Percentiles rank a stretch among this genome's conserved stretches.
These are phyloP conservation scores for Heterochromis multidens DNA, from an alignment of 2,113 vertebrate genomes.

Conservation along the genomic window DNA sequence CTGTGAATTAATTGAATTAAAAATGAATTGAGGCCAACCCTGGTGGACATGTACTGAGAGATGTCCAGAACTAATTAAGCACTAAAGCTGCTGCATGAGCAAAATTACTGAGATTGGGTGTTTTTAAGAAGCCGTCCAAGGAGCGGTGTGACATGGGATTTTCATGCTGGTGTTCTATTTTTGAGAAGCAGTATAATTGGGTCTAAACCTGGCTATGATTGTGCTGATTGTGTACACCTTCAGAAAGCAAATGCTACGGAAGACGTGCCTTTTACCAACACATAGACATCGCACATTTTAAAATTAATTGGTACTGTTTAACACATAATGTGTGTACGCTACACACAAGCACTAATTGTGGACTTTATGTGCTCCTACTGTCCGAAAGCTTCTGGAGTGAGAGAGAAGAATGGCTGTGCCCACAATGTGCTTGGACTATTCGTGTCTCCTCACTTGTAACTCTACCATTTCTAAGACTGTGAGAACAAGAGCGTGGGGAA, in stretches of 20 bases:
- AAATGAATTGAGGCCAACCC: constrained; percentile 23
- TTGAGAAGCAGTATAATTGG: neutral
- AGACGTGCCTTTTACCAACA: neutral
- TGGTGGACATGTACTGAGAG: constrained; percentile 2
- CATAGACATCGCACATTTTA: neutral
- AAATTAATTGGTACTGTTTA: neutral
- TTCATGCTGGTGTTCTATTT: constrained; percentile 8
- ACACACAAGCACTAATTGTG: neutral
- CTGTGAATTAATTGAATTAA: constrained; percentile 35
- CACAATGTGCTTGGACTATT: neutral
- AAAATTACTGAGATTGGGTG: neutral
- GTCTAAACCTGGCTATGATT: neutral
- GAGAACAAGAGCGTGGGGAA: neutral
- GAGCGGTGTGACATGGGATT: constrained; percentile 15
- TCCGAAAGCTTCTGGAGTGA: neutral
- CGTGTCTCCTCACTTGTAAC: neutral
- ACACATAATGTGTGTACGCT: neutral
- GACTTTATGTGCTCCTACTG: neutral
- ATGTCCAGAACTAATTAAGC: constrained; percentile 45
- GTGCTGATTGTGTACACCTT: neutral
- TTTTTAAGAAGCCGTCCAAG: constrained; percentile 18
- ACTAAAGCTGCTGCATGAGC: constrained; percentile 22
- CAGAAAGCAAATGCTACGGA: neutral
- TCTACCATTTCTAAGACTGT: neutral
- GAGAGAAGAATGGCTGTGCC: neutral